A percentile compares a stretch with the other conserved stretches of the same genome.
Evolutionary conservation across 2,113 vertebrate genomes (phyloP).

Genomic region (Zootoca vivipara): DNA sequence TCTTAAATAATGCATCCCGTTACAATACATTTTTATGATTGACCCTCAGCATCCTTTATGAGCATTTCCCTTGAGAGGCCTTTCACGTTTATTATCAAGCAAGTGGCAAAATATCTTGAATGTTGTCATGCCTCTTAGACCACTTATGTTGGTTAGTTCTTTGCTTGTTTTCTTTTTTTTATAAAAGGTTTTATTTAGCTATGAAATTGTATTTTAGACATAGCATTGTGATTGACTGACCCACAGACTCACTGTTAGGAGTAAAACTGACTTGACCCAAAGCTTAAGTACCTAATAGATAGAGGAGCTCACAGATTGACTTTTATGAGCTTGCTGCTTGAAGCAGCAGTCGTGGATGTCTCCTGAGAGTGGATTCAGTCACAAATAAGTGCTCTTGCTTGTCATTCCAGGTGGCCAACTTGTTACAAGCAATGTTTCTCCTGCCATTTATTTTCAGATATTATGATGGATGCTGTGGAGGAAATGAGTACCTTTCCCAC

Average conservation of each 20-base stretch:
- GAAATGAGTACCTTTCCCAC: not conserved
- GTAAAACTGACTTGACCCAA: too few relatives aligned
- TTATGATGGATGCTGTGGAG: not conserved
- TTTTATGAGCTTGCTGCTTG: not conserved
- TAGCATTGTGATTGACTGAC: not conserved
- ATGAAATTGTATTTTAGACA: not conserved
- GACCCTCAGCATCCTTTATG: not conserved
- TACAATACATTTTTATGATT: not conserved
- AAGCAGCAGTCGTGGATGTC: not conserved
- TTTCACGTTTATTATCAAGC: not conserved
- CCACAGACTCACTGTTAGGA: too few relatives aligned
- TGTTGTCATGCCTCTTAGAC: not conserved
- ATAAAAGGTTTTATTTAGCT: not conserved
- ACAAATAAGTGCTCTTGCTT: not conserved
- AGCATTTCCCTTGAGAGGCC: not conserved
- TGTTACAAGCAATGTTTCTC: not conserved
- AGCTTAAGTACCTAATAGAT: too few relatives aligned
- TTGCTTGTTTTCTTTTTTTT: not conserved
- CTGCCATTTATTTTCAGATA: not conserved
- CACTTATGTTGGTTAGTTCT: not conserved
- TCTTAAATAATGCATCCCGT: too few relatives aligned
- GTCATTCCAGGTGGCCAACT: not conserved
- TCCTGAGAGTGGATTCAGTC: not conserved
- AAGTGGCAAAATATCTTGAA: not conserved
- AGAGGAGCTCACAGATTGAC: too few relatives aligned